Base-by-base conservation (phyloP, 2,113 vertebrate genomes). In the Pelusios castaneus region DNA sequence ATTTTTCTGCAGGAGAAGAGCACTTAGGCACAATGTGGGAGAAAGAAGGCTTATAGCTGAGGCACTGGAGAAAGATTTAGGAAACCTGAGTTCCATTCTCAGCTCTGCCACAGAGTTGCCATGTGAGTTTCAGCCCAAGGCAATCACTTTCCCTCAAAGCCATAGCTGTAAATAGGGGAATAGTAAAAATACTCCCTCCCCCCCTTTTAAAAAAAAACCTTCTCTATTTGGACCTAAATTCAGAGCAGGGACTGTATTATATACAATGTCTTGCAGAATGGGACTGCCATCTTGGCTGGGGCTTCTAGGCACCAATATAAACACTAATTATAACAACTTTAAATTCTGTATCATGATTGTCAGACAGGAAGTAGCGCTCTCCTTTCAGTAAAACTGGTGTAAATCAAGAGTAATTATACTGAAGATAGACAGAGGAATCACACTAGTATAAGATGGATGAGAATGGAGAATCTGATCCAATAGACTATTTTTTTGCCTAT, bases 81-180 rank as follows among this genome's bases (percentile, higher is more conserved):
- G 31, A 67, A 21, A 67, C 89, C n/a, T 22, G 19, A 78, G 51
- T 14, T 78, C 55, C 31, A 55, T 27, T 93, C 31, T 81, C 22
- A 51, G 55, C 27, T 38, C 60, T 6, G 41, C 78, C 67, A 79
- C 47, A 29, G 0, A 0, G 45, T 41, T 55, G 63, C 56, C 9
- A 0, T 0, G 0, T 2, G 85, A 81, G 38, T 10, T 70, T 38
- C 17, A 38, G 63, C 63, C n/a, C 34, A 67, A n/a, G 31, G n/a
- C 34, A 5, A 17, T 58, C 25, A 6, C 52, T 45, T 21, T 0
- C 0, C 27, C 31, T 70, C 67, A 0, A 0, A 63, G 63, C 34
- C 34, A 27, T 3, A 3, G 22, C 25, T 58, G n/a, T 3, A 0
- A 1, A 12, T 38, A 43, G 54, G 1, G 43, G 38, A n/a, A 52